Percentiles rank a stretch among this genome's conserved stretches.
Evolutionary conservation across 2,113 vertebrate species (phyloP).

Genomic region (Mesembrinibis cayennensis): DNA sequence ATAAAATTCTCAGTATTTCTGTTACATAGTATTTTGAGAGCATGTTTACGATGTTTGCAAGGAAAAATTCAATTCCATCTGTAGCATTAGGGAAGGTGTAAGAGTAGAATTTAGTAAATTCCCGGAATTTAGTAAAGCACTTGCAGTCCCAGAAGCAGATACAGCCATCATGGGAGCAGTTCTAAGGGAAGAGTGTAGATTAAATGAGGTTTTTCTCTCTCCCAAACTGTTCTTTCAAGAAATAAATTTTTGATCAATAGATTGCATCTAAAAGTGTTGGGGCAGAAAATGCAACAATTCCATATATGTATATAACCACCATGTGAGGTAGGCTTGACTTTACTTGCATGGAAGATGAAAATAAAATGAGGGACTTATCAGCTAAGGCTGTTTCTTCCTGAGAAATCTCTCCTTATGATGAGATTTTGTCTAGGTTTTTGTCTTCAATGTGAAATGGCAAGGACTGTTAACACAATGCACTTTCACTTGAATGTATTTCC

Average conservation of each 20-base stretch:
- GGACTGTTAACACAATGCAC: background rate
- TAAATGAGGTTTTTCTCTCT: conserved; percentile 9
- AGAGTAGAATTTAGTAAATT: too few relatives aligned
- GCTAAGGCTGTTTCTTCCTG: background rate
- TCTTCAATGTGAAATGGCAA: background rate
- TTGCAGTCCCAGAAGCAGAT: background rate
- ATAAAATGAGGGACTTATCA: background rate
- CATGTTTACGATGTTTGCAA: background rate
- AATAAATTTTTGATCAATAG: background rate
- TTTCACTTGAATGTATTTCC: background rate
- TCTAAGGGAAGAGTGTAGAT: background rate
- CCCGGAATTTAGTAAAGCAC: background rate
- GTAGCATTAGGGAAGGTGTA: background rate
- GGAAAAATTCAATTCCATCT: background rate
- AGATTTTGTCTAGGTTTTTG: background rate
- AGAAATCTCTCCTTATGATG: background rate
- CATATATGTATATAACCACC: background rate
- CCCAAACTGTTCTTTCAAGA: background rate
- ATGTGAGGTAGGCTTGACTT: background rate
- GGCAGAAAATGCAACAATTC: background rate
- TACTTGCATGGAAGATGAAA: background rate
- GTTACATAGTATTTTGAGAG: background rate
- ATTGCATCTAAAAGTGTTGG: background rate
- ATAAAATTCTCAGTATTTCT: background rate
- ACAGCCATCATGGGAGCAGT: background rate